These are phyloP conservation scores for Mastomys natalensis DNA, from an alignment of 2,113 vertebrate species.

Conservation along the genomic window DNA sequence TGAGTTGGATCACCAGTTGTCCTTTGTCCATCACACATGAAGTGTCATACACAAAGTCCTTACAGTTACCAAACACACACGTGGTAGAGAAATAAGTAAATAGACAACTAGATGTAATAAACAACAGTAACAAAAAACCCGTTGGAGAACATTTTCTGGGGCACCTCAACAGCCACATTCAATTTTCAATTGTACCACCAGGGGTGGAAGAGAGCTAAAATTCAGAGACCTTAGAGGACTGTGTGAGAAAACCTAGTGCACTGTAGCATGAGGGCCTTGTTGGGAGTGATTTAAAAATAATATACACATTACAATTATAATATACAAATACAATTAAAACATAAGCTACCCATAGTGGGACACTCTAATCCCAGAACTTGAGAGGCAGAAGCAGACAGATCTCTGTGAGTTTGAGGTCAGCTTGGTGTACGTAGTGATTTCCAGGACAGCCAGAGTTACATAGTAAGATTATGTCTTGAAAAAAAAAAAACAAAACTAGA, in stretches of 20 bases:
- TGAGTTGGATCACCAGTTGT: not conserved
- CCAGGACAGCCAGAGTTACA: not conserved
- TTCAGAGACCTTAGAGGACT: not conserved
- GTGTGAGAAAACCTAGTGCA: not conserved
- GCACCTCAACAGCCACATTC: not conserved
- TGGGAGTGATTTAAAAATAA: not conserved
- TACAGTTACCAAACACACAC: not conserved
- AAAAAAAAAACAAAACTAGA: not conserved
- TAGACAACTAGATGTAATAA: not conserved
- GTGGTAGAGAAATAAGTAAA: not conserved
- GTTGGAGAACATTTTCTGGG: not conserved
- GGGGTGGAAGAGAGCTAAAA: constrained; percentile 70
- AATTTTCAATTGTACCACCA: constrained; percentile 62
- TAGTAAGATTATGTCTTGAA: not conserved
- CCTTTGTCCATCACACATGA: not conserved
- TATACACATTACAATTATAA: not conserved
- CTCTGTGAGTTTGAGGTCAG: not conserved
- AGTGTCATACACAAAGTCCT: not conserved
- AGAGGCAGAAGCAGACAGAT: not conserved
- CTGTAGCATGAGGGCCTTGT: not conserved
- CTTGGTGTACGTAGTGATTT: not conserved
- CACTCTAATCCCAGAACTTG: not conserved
- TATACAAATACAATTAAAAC: not conserved
- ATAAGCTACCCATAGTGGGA: not conserved
- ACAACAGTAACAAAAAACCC: not conserved